A percentile compares a stretch with the other conserved stretches of the same genome.
Evolutionary conservation across 2,113 vertebrate genomes (phyloP).

Genomic region (Eulemur macaco): DNA sequence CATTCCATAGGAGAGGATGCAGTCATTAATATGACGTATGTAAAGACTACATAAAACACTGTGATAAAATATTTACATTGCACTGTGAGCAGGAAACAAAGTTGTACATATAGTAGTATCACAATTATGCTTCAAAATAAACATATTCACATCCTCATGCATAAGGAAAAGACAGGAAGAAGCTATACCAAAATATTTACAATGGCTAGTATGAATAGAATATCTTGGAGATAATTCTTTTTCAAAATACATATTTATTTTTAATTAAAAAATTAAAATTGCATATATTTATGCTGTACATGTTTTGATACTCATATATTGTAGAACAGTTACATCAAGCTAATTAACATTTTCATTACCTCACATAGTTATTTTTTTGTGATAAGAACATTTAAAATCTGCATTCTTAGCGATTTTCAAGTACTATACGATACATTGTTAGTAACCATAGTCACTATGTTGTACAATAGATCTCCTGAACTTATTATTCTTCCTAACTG

Average conservation of each 20-base stretch:
- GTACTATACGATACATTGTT: neutral
- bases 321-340: neutral
- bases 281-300: neutral
- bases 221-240: neutral
- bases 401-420: neutral
- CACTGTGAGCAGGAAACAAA: neutral
- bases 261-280: neutral
- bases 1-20: neutral
- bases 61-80: neutral
- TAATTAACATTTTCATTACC: neutral
- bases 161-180: neutral
- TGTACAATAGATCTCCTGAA: neutral
- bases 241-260: neutral
- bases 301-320: neutral
- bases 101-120: neutral
- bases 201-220: neutral
- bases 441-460: neutral
- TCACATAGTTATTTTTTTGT: neutral
- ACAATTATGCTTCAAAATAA: neutral
- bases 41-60: neutral
- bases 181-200: neutral
- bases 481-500: neutral
- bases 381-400: neutral
- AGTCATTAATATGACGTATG: neutral
- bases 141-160: neutral